Conservation (phyloP, 2,888 invertebrate species). For the Nymphalis polychloros region DNA sequence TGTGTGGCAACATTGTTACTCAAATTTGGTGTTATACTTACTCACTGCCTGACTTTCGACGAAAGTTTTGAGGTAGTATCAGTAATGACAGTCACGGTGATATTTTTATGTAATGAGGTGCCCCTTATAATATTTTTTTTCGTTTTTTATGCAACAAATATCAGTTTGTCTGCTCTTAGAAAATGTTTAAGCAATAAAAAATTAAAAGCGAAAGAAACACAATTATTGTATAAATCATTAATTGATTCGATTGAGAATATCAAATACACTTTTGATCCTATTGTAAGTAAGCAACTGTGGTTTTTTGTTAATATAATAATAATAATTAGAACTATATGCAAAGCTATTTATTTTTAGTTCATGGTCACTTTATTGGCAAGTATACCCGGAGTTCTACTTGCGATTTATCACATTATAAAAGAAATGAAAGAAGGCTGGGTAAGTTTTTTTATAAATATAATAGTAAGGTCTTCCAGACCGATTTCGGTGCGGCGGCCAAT, state of each 20-base stretch:
- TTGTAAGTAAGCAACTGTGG: slow-evolving; percentile 12
- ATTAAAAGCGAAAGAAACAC: background rate
- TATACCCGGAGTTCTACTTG: background rate
- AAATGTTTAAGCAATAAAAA: slow-evolving; percentile 2
- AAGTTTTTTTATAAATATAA: slow-evolving; percentile 1
- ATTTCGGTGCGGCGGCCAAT: no score
- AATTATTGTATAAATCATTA: slow-evolving; percentile 14
- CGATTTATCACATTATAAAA: slow-evolving; percentile 1
- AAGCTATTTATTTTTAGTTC: background rate
- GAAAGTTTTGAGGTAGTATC: no score
- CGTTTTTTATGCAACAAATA: background rate
- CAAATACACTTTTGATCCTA: slow-evolving; percentile 5
- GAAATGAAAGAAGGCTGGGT: background rate
- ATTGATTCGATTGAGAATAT: slow-evolving; percentile 11
- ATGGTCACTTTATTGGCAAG: background rate
- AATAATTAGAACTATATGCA: background rate
- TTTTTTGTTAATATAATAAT: background rate
- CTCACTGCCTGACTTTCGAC: background rate
- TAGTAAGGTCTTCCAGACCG: no score
- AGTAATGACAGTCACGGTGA: no score
- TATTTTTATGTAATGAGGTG: background rate
- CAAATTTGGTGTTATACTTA: background rate
- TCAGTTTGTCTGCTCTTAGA: slow-evolving; percentile 4
- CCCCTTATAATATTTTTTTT: background rate
- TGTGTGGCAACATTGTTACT: background rate